phyloP scores from a whole-genome alignment of 2,888 invertebrate species.

The Folsomia manolachei region DNA sequence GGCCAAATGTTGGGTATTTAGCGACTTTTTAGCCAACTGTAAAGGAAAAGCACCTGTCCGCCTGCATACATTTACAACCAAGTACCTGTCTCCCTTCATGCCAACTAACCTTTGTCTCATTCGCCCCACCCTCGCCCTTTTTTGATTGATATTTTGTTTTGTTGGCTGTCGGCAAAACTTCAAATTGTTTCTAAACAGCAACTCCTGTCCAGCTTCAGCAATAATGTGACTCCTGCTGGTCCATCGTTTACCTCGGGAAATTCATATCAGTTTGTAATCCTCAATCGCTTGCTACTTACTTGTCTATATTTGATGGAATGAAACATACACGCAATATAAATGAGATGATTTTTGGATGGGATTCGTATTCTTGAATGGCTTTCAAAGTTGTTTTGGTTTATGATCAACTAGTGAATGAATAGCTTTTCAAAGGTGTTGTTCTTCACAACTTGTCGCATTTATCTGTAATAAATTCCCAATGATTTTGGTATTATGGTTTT shows the following conservation, averaged over 20 bases:
- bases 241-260: not conserved
- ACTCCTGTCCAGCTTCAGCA: not conserved
- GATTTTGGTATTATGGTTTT: not conserved
- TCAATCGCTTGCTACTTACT: no score
- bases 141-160: not conserved
- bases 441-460: not conserved
- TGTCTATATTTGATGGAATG: no score
- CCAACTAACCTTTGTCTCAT: not conserved
- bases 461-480: not conserved
- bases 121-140: not conserved
- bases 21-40: constrained; percentile 16
- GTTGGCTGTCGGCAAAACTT: not conserved
- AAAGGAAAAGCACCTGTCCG: constrained; percentile 26
- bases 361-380: not conserved
- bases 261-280: no score
- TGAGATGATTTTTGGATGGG: no score
- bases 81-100: not conserved
- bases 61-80: not conserved
- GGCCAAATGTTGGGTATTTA: constrained; percentile 38
- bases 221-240: not conserved
- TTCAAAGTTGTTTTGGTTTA: not conserved
- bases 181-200: no score
- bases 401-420: not conserved
- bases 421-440: not conserved
- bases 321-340: no score